phyloP scores from a whole-genome alignment of 1,140 invertebrate genomes.

The Chironomus tepperi region DNA sequence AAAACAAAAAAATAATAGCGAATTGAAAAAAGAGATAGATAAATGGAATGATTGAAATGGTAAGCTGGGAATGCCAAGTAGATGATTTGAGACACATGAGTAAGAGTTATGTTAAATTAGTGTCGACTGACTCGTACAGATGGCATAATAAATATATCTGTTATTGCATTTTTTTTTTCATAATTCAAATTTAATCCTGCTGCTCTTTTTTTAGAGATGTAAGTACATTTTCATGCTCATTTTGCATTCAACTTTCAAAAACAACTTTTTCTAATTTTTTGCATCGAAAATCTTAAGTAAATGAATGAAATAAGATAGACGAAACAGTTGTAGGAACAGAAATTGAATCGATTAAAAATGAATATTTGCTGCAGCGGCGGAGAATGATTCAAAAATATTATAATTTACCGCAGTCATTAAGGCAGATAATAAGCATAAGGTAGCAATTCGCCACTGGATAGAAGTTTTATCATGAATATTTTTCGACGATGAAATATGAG shows the following conservation, averaged over 20 bases:
- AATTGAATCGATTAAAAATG: background rate
- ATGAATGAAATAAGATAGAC: background rate
- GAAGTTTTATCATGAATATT: too few species aligned
- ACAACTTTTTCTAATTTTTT: background rate
- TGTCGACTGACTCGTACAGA: background rate
- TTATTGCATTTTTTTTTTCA: background rate
- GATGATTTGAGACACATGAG: background rate
- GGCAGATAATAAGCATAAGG: too few species aligned
- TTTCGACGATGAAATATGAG: too few species aligned
- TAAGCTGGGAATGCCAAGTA: background rate
- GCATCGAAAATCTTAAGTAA: background rate
- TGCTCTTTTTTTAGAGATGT: background rate
- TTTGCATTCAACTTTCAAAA: constrained; percentile 21
- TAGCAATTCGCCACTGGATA: too few species aligned
- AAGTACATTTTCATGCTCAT: too few species aligned
- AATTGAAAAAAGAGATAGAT: too few species aligned
- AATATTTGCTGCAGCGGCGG: too few species aligned
- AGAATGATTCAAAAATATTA: too few species aligned
- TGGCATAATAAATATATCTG: background rate
- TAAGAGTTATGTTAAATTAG: background rate
- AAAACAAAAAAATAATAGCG: too few species aligned
- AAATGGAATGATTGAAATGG: too few species aligned
- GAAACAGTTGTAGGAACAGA: background rate
- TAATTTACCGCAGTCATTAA: too few species aligned
- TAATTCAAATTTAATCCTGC: background rate